Conservation (phyloP, 92 coral and sea anemone species). For the Zoanthus sociatus region DNA sequence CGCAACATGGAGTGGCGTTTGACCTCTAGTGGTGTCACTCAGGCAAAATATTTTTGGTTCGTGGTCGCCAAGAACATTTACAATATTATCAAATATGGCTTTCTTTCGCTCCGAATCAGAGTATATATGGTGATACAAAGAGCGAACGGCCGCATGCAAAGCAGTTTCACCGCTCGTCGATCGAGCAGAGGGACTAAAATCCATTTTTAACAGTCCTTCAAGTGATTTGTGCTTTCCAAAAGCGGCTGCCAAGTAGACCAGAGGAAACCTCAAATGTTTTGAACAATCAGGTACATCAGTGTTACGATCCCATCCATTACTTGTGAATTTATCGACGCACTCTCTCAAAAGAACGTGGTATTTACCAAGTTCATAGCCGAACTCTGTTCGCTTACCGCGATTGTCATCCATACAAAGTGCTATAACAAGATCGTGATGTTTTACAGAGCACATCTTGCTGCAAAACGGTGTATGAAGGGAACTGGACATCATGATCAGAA, state of each 20-base stretch:
- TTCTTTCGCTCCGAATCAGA: slow-evolving; percentile 54
- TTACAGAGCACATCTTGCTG: slow-evolving; percentile 52
- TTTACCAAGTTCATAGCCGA: slow-evolving; percentile 62
- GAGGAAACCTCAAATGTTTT: slow-evolving; percentile 61
- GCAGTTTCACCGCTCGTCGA: slow-evolving; percentile 73
- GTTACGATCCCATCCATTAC: slow-evolving; percentile 73
- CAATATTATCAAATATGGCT: slow-evolving; percentile 61
- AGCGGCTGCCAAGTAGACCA: slow-evolving; percentile 75
- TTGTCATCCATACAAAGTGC: slow-evolving; percentile 72
- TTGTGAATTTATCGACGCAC: slow-evolving; percentile 53
- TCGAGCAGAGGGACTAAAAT: slow-evolving; percentile 62
- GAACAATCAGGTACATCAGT: slow-evolving; percentile 66
- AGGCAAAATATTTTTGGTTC: slow-evolving; percentile 54
- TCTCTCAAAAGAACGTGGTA: slow-evolving; percentile 66
- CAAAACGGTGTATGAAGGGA: slow-evolving; percentile 80
- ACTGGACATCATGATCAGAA: slow-evolving; percentile 21
- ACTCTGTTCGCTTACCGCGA: slow-evolving; percentile 57
- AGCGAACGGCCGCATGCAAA: slow-evolving; percentile 68
- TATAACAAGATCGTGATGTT: slow-evolving; percentile 74
- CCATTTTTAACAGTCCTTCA: slow-evolving; percentile 66
- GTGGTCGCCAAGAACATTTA: slow-evolving; percentile 48
- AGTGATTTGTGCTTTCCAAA: slow-evolving; percentile 78
- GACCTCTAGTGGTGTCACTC: slow-evolving; percentile 45
- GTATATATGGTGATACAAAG: slow-evolving; percentile 64
- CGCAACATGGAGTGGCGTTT: slow-evolving; percentile 64